Conservation (phyloP, 2,888 invertebrate species). For the Sarcophaga caerulescens region DNA sequence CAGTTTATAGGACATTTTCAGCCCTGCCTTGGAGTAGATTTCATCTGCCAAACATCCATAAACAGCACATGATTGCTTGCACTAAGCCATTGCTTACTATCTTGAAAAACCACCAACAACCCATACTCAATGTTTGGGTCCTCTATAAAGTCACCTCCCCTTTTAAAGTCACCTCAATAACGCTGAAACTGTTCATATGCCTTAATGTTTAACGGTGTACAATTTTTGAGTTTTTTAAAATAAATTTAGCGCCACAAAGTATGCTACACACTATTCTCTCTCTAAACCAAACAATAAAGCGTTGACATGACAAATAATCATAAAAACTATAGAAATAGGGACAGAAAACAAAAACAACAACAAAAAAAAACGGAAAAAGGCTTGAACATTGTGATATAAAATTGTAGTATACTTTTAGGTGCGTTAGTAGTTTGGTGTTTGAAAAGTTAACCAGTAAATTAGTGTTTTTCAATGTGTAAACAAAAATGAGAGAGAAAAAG, state of each 20-base stretch:
- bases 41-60: no score
- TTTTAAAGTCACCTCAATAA: no score
- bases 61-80: no score
- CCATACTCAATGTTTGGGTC: no score
- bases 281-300: conserved; percentile 53
- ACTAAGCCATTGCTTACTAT: no score
- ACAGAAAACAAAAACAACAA: conserved; percentile 14
- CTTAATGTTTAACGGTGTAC: no score
- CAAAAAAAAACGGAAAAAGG: background rate
- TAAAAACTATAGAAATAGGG: conserved; percentile 57
- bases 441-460: conserved; percentile 47
- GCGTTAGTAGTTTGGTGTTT: background rate
- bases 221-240: conserved; percentile 48
- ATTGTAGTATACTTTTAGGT: conserved; percentile 8
- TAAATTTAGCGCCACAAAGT: conserved; percentile 67
- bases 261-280: conserved; percentile 28
- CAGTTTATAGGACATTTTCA: no score
- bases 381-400: background rate
- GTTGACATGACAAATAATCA: conserved; percentile 69
- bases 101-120: no score
- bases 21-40: no score
- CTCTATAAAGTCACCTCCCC: no score
- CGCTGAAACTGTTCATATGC: no score
- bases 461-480: conserved; percentile 15
- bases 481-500: no score